phyloP scores from a whole-genome alignment of 2,797 vertebrate genomes.

The Epinephelus malabaricus region DNA sequence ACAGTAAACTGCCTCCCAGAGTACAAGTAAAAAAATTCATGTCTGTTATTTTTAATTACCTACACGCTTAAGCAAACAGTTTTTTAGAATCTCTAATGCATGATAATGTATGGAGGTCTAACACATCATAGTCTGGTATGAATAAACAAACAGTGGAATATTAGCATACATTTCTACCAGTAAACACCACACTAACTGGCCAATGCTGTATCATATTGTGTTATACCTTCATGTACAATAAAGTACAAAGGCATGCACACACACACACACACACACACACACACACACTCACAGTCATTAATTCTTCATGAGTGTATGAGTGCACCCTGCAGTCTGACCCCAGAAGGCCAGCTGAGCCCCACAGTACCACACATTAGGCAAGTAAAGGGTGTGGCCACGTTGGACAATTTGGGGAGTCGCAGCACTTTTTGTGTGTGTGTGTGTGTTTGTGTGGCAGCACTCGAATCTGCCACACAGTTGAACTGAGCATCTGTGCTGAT shows the following conservation, averaged over 20 bases:
- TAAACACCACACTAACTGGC: neutral
- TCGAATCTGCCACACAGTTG: constrained; percentile 25
- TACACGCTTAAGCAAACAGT: neutral
- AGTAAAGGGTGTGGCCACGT: constrained; percentile 23
- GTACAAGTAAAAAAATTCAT: neutral
- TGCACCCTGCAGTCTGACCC: constrained; percentile 44
- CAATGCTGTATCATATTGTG: neutral
- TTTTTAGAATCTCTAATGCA: neutral
- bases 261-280: neutral
- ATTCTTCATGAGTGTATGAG: constrained; percentile 45
- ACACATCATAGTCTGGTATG: neutral
- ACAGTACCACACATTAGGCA: constrained; percentile 19
- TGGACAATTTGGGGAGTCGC: constrained; percentile 19
- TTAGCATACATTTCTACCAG: neutral
- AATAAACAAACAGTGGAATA: neutral
- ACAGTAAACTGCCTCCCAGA: neutral
- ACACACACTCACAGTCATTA: constrained; percentile 30
- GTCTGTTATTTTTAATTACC: neutral
- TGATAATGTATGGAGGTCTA: neutral
- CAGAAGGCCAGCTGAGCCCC: constrained; percentile 51
- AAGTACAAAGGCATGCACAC: neutral
- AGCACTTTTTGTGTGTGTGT: constrained; percentile 11
- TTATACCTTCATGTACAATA: constrained; percentile 2
- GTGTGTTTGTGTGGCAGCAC: constrained; percentile 17
- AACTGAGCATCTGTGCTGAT: constrained; percentile 54